A percentile compares a stretch with the other conserved stretches of the same genome.
Conservation (phyloP, 2,113 vertebrate species). For the Leptobrachium leishanense region DNA sequence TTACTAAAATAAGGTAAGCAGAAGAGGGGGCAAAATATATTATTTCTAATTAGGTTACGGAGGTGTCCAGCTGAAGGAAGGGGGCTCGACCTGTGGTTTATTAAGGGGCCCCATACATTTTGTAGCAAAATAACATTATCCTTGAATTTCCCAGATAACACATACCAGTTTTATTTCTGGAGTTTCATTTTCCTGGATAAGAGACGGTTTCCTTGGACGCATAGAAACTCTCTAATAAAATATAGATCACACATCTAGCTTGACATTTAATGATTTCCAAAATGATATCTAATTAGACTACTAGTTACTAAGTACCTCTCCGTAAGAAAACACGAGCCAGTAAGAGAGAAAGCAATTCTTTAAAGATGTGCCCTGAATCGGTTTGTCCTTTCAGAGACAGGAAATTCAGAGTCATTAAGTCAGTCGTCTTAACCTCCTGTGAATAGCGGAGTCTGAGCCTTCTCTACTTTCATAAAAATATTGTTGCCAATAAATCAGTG, state of each 20-base stretch:
- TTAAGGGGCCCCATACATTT: too few species aligned
- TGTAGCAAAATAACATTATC: too few species aligned
- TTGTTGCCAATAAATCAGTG: slow-evolving; percentile 43
- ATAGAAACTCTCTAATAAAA: neutral
- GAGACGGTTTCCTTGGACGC: too few species aligned
- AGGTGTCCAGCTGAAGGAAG: too few species aligned
- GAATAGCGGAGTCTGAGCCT: slow-evolving; percentile 16
- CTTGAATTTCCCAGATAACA: too few species aligned
- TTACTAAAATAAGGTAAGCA: too few species aligned
- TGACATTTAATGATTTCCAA: slow-evolving; percentile 25
- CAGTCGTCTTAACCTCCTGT: slow-evolving; percentile 26
- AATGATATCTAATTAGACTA: slow-evolving; percentile 26
- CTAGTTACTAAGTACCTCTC: slow-evolving; percentile 7
- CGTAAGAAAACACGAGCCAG: neutral
- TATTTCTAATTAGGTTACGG: too few species aligned
- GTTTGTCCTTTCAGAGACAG: slow-evolving; percentile 27
- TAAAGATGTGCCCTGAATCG: slow-evolving; percentile 31
- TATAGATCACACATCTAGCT: neutral
- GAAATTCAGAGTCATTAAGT: slow-evolving; percentile 32
- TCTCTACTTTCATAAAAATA: slow-evolving; percentile 27
- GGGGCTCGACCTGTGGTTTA: too few species aligned
- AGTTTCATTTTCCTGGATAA: too few species aligned
- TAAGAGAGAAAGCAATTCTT: slow-evolving; percentile 30
- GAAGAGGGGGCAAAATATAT: too few species aligned
- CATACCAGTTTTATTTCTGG: too few species aligned